phyloP scores from a whole-genome alignment of 2,797 vertebrate genomes.

The Peromyscus attwateri region DNA sequence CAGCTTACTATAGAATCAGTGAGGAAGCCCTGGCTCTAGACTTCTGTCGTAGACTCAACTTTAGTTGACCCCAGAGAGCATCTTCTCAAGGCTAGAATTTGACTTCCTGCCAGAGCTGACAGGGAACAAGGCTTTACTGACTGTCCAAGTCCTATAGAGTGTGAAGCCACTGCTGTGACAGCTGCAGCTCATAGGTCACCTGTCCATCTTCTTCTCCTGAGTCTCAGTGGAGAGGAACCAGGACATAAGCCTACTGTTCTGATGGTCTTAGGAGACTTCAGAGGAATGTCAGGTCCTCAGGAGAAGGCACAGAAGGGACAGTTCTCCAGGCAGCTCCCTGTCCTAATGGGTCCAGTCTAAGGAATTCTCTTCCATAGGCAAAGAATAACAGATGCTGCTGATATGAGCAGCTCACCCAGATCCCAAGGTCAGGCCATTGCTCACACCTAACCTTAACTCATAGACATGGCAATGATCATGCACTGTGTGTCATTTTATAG shows the following conservation, averaged over 20 bases:
- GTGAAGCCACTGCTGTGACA: neutral
- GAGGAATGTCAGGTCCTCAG: neutral
- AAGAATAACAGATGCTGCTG: neutral
- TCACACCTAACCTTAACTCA: too few relatives aligned
- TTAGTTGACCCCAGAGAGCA: neutral
- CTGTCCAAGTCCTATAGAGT: neutral
- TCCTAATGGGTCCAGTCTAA: neutral
- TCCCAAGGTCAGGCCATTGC: neutral
- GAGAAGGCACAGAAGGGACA: neutral
- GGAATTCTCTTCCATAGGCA: neutral
- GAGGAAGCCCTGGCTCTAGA: neutral
- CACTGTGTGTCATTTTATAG: neutral
- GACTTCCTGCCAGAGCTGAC: neutral
- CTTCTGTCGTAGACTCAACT: neutral
- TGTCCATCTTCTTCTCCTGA: neutral
- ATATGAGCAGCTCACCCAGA: neutral
- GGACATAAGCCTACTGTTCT: neutral
- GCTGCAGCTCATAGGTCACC: neutral
- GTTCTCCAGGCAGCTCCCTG: neutral
- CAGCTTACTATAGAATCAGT: neutral
- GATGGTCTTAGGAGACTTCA: neutral
- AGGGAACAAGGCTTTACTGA: neutral
- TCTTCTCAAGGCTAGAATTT: neutral
- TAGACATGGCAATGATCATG: too few relatives aligned
- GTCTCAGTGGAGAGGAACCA: neutral